Evolutionary conservation across 2,888 invertebrate species (phyloP).

Genomic region (Lasioglossum villosulum): DNA sequence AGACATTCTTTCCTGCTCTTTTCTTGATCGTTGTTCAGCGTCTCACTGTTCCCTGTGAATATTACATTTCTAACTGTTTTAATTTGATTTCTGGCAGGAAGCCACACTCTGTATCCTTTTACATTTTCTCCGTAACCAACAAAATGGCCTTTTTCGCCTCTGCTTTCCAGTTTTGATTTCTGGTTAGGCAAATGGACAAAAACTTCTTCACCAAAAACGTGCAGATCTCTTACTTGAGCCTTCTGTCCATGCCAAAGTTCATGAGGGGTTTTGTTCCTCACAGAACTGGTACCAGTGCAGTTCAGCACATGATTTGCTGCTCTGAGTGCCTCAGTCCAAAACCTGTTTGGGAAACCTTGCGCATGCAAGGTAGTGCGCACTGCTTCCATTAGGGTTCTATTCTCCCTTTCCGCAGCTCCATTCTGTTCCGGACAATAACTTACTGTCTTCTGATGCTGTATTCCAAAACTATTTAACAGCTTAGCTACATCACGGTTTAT

Average conservation of each 20-base stretch:
- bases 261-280: not conserved
- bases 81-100: not conserved
- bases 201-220: not conserved
- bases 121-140: constrained; percentile 4
- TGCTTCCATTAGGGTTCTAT: not conserved
- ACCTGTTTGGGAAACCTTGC: not conserved
- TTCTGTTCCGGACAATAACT: constrained; percentile 19
- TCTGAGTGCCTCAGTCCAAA: not conserved
- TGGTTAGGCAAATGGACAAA: not conserved
- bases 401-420: constrained; percentile 7
- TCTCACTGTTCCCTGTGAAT: not conserved
- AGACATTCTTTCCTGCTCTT: not conserved
- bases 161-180: not conserved
- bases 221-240: not conserved
- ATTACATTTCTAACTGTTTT: not conserved
- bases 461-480: not conserved
- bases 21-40: not conserved
- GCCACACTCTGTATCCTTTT: not conserved
- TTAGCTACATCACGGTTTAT: not conserved
- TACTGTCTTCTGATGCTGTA: not conserved
- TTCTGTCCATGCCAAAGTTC: constrained; percentile 1
- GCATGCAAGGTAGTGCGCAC: not conserved
- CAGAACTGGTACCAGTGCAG: not conserved
- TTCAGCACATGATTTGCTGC: not conserved
- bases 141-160: not conserved